A percentile compares a stretch with the other conserved stretches of the same genome.
Evolutionary conservation across 2,113 vertebrate species (phyloP).

Genomic region (Bungarus multicinctus): DNA sequence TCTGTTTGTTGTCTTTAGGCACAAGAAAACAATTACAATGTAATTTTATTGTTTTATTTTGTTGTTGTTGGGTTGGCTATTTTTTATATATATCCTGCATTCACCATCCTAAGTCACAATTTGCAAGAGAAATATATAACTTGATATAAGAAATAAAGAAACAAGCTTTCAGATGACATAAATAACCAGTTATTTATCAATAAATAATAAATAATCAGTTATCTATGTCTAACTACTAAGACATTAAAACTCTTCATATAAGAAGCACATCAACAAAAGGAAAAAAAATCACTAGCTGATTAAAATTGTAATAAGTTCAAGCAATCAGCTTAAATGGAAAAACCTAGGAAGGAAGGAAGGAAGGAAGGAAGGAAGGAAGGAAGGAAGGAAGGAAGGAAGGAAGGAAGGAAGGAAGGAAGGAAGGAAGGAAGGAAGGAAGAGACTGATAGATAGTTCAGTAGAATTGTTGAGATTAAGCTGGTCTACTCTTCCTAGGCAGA

Average conservation of each 20-base stretch:
- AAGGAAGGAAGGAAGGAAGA: too few relatives aligned
- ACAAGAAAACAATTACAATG: not conserved
- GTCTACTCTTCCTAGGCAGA: too few relatives aligned
- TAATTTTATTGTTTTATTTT: too few relatives aligned
- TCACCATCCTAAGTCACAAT: not conserved
- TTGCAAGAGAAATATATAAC: not conserved
- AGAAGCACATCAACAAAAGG: not conserved
- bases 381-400: too few relatives aligned
- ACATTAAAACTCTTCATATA: not conserved
- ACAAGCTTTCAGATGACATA: not conserved
- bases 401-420: too few relatives aligned
- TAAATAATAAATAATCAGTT: not conserved
- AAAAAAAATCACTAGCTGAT: not conserved
- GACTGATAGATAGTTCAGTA: too few relatives aligned
- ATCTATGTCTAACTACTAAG: not conserved
- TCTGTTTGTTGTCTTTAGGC: not conserved
- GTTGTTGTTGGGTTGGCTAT: too few relatives aligned
- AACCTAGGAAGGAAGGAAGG: too few relatives aligned
- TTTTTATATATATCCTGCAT: not conserved
- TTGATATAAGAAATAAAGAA: not conserved
- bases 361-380: too few relatives aligned
- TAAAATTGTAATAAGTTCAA: not conserved
- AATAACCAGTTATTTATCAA: too few relatives aligned
- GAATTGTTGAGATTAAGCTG: too few relatives aligned
- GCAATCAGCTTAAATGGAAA: too few relatives aligned